Percentiles rank a stretch among this genome's conserved stretches.
phyloP scores from a whole-genome alignment of 2,888 invertebrate species.

The Germaria angustata region DNA sequence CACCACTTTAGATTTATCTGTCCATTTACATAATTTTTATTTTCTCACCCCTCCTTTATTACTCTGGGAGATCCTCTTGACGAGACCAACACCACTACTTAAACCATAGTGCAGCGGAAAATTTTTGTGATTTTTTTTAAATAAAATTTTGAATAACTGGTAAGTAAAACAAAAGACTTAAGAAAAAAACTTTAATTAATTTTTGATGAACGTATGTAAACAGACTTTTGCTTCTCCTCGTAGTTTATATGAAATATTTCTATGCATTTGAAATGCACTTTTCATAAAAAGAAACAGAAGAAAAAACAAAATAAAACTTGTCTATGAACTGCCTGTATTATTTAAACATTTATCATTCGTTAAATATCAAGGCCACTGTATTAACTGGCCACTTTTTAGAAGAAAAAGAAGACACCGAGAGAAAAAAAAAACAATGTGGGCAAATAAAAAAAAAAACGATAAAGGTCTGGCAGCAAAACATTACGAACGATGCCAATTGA shows the following conservation, averaged over 20 bases:
- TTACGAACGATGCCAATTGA: slow-evolving; percentile 21
- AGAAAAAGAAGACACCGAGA: background rate
- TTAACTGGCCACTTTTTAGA: slow-evolving; percentile 25
- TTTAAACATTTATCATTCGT: slow-evolving; percentile 58
- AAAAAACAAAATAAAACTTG: background rate
- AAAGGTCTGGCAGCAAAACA: background rate
- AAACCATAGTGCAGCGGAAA: too few relatives aligned
- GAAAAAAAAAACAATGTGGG: background rate
- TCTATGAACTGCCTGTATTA: slow-evolving; percentile 21
- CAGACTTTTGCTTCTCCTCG: background rate
- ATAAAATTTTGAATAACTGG: too few relatives aligned
- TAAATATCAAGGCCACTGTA: slow-evolving; percentile 60
- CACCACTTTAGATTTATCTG: too few relatives aligned
- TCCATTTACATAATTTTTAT: too few relatives aligned
- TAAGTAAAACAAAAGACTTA: too few relatives aligned
- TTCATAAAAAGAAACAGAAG: too few relatives aligned
- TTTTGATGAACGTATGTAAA: background rate
- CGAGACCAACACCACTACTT: too few relatives aligned
- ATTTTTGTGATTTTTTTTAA: too few relatives aligned
- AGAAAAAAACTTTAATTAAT: too few relatives aligned
- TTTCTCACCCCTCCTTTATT: too few relatives aligned
- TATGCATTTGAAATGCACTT: slow-evolving; percentile 11
- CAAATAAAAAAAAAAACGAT: background rate
- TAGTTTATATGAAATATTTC: background rate
- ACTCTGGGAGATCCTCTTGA: too few relatives aligned